Evolutionary conservation across 1,140 invertebrate genomes (phyloP).

Genomic region (Calephelis nemesis): DNA sequence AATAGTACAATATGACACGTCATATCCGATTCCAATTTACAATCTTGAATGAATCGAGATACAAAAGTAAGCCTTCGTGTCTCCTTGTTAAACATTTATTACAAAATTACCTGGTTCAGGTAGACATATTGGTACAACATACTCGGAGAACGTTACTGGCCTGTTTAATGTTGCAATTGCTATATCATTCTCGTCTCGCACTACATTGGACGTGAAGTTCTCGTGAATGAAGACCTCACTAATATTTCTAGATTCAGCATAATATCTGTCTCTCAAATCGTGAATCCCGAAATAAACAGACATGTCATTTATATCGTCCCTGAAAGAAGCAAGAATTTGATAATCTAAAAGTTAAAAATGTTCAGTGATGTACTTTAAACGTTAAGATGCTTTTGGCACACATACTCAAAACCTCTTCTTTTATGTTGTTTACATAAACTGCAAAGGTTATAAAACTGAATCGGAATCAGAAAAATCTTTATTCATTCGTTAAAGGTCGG

Average conservation of each 20-base stretch:
- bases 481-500: no score
- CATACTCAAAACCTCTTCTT: no score
- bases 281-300: conserved; percentile 75
- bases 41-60: no score
- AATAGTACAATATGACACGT: no score
- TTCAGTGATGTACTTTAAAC: background rate
- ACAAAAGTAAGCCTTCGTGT: no score
- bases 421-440: no score
- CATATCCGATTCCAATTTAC: no score
- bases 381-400: no score
- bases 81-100: no score
- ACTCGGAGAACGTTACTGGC: conserved; percentile 61
- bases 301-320: conserved; percentile 62
- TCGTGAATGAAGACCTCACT: conserved; percentile 64
- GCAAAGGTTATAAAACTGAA: background rate
- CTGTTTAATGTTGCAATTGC: conserved; percentile 78
- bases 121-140: conserved; percentile 80
- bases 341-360: background rate
- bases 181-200: conserved; percentile 81
- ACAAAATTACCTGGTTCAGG: conserved; percentile 68
- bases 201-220: conserved; percentile 65
- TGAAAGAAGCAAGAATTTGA: conserved; percentile 33
- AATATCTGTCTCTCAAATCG: conserved; percentile 51
- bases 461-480: no score
- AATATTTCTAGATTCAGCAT: conserved; percentile 60